phyloP scores from a whole-genome alignment of 1,140 invertebrate species.

The Apis laboriosa region DNA sequence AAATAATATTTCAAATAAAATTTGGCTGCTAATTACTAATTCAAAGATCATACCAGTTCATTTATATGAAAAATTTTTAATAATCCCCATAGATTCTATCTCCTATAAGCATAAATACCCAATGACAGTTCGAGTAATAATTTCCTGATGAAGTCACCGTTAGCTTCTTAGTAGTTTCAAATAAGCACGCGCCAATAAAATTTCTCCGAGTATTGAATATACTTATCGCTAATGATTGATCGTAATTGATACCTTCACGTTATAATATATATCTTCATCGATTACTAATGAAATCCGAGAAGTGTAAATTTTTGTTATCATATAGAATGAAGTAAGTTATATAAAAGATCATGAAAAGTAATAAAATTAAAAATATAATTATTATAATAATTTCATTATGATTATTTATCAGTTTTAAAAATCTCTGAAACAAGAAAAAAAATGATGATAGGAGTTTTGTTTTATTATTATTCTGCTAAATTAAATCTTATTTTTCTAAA shows the following conservation, averaged over 20 bases:
- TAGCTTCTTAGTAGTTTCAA: conserved; percentile 11
- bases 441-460: no score
- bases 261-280: neutral
- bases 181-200: conserved; percentile 20
- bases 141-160: conserved; percentile 28
- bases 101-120: neutral
- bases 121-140: neutral
- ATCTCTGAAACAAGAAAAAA: neutral
- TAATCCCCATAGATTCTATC: neutral
- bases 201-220: neutral
- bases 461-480: no score
- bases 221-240: conserved; percentile 22
- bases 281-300: neutral
- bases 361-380: neutral
- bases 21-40: no score
- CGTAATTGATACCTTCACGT: conserved; percentile 13
- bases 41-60: no score
- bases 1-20: no score
- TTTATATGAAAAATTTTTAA: neutral
- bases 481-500: no score
- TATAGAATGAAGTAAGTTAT: neutral
- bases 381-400: neutral
- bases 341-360: neutral
- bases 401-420: neutral
- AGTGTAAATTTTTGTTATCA: conserved; percentile 5